Evolutionary conservation across 2,888 invertebrate species (phyloP).

Genomic region (Dilophus febrilis): DNA sequence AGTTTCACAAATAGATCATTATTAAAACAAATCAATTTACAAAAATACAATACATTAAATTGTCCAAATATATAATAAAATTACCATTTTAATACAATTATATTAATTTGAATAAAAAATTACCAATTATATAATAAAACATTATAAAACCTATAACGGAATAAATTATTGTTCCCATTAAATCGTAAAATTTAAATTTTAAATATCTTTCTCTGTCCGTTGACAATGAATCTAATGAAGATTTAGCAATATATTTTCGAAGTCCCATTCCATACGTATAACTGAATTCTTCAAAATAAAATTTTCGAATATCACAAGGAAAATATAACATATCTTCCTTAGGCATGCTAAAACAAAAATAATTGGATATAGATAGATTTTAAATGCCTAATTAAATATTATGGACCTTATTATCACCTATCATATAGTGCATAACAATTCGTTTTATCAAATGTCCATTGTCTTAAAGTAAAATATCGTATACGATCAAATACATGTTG

Average conservation of each 20-base stretch:
- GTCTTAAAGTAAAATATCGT: conserved; percentile 12
- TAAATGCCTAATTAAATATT: background rate
- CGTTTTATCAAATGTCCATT: conserved; percentile 12
- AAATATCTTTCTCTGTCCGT: conserved; percentile 1
- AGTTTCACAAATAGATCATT: no score
- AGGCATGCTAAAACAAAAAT: conserved; percentile 10
- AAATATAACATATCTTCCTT: conserved; percentile 13
- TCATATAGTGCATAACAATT: conserved; percentile 13
- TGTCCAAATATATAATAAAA: no score
- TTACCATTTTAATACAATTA: no score
- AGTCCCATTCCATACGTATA: conserved; percentile 12
- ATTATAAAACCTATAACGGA: no score
- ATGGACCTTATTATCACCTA: conserved; percentile 4
- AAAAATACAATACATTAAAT: no score
- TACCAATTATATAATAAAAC: no score
- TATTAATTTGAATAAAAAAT: no score
- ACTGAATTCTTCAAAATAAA: conserved; percentile 7
- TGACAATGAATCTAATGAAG: conserved; percentile 7
- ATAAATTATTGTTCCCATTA: no score
- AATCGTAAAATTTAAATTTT: no score
- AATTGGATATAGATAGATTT: background rate
- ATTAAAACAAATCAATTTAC: no score
- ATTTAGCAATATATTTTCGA: conserved; percentile 10
- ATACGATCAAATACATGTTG: conserved; percentile 11
- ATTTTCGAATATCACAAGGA: conserved; percentile 11